Evolutionary conservation across 2,113 vertebrate species (phyloP).

Genomic region (Chelonoidis abingdonii): DNA sequence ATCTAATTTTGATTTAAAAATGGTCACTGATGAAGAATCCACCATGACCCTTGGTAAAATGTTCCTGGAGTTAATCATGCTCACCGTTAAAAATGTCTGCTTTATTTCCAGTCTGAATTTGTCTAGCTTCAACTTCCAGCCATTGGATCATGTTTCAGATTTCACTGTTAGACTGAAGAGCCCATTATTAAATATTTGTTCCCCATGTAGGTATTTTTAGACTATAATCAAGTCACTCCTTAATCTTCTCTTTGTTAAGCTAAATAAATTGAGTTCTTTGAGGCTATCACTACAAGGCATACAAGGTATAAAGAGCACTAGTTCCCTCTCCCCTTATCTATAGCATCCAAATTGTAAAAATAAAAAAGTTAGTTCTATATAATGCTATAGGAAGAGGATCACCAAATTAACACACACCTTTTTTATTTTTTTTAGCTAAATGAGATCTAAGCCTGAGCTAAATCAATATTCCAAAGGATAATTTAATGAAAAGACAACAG

Average conservation of each 20-base stretch:
- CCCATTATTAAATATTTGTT: background rate
- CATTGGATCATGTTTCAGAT: background rate
- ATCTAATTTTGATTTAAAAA: background rate
- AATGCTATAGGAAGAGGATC: background rate
- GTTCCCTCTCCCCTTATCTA: background rate
- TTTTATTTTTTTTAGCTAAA: conserved; percentile 65
- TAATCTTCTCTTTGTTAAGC: background rate
- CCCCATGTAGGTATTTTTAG: background rate
- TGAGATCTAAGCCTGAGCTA: conserved; percentile 62
- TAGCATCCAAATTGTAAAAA: background rate
- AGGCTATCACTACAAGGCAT: background rate
- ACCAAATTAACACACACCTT: background rate
- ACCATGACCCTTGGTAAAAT: background rate
- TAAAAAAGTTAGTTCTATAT: background rate
- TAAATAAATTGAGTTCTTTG: background rate
- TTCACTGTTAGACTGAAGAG: background rate
- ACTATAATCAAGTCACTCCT: background rate
- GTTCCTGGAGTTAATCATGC: background rate
- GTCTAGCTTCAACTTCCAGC: background rate
- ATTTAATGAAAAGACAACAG: conserved; percentile 75
- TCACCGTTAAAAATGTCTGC: background rate
- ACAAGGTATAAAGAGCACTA: background rate
- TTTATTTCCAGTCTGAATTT: background rate
- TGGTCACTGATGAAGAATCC: too few species aligned
- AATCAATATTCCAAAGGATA: conserved; percentile 73